These are phyloP conservation scores for Nestor notabilis DNA, from an alignment of 2,113 vertebrate species.

Conservation along the genomic window DNA sequence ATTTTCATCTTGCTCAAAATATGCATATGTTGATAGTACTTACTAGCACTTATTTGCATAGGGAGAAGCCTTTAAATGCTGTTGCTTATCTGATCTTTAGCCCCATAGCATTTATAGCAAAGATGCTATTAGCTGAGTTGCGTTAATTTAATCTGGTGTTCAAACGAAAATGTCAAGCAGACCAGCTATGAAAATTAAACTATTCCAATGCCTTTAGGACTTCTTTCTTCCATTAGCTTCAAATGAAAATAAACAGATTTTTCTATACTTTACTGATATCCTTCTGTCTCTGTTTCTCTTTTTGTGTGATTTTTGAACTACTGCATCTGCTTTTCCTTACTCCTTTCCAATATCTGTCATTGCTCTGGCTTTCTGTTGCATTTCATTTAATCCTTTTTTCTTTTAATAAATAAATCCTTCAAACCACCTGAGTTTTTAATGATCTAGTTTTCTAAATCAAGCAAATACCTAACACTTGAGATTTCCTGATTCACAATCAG, in stretches of 20 bases:
- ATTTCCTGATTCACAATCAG: background rate
- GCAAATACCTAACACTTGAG: background rate
- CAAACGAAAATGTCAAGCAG: slow-evolving; percentile 61
- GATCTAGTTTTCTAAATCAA: background rate
- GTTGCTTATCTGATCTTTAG: slow-evolving; percentile 58
- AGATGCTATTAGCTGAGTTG: slow-evolving; percentile 40
- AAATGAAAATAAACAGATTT: slow-evolving; percentile 35
- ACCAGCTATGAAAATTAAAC: slow-evolving; percentile 54
- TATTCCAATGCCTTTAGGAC: slow-evolving; percentile 48
- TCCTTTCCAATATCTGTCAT: background rate
- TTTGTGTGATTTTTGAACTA: background rate
- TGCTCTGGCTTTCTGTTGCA: background rate
- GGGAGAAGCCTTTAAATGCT: slow-evolving; percentile 19
- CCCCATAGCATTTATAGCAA: slow-evolving; percentile 21
- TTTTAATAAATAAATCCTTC: background rate
- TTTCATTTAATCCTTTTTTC: background rate
- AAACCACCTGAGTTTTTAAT: background rate
- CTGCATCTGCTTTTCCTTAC: background rate
- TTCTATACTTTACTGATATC: slow-evolving; percentile 11
- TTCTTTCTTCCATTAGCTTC: slow-evolving; percentile 26
- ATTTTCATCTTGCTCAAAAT: slow-evolving; percentile 8
- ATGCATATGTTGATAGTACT: background rate
- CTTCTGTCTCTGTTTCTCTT: background rate
- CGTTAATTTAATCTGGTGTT: slow-evolving; percentile 54
- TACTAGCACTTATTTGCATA: slow-evolving; percentile 34